These are phyloP conservation scores for Darevskia nairensis DNA, from an alignment of 2,797 vertebrate genomes.

Conservation along the genomic window DNA sequence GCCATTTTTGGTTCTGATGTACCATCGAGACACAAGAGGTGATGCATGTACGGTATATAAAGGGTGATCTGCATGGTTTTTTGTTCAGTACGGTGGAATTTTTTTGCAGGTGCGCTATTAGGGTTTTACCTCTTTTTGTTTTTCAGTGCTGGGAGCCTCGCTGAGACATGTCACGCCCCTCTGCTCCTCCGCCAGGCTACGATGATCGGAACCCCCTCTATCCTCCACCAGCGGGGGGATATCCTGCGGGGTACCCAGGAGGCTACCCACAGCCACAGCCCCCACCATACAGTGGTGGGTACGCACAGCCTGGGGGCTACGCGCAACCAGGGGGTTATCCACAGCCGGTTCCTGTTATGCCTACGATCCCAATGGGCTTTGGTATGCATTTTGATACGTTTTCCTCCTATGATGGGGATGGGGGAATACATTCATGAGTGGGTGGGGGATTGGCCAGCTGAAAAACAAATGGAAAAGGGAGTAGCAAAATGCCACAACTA, in stretches of 20 bases:
- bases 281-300: constrained; percentile 40
- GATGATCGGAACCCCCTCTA: constrained; percentile 85
- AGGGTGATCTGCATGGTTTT: neutral
- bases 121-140: neutral
- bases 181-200: constrained; percentile 83
- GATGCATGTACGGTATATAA: neutral
- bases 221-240: constrained; percentile 68
- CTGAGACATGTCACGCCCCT: constrained; percentile 78
- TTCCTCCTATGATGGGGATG: neutral
- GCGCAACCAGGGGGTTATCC: constrained; percentile 60
- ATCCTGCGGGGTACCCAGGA: constrained; percentile 73
- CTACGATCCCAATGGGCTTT: constrained; percentile 74
- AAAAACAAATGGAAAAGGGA: neutral
- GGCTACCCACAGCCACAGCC: constrained; percentile 76
- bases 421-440: neutral
- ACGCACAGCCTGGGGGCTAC: constrained; percentile 71
- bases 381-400: constrained; percentile 68
- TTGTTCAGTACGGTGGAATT: neutral
- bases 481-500: neutral
- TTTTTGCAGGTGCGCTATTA: neutral
- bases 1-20: neutral
- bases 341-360: constrained; percentile 74
- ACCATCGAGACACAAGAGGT: neutral
- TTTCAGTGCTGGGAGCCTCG: constrained; percentile 50
- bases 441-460: neutral